Evolutionary conservation across 53 echinoderm and acorn worm genomes (phyloP).

Genomic region (Patiria pectinifera): DNA sequence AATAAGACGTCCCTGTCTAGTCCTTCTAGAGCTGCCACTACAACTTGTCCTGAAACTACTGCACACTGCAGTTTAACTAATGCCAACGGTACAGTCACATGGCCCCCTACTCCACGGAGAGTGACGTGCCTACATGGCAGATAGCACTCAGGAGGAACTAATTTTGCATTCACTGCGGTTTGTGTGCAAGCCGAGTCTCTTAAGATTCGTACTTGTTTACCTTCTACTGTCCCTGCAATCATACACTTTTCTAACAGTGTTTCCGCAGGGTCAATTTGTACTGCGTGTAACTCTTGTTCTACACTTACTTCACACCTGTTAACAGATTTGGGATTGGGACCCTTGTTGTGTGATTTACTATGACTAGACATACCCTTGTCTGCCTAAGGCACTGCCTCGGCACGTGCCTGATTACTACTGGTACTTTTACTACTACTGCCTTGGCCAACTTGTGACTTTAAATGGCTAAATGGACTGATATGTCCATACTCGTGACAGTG

Average conservation of each 20-base stretch:
- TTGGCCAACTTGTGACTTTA: background rate
- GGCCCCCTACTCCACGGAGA: background rate
- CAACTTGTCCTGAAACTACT: background rate
- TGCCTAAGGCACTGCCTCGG: no score
- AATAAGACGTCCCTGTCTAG: constrained; percentile 41
- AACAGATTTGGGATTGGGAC: background rate
- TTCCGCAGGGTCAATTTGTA: background rate
- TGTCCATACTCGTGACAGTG: background rate
- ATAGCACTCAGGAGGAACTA: constrained; percentile 26
- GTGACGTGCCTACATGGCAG: no score
- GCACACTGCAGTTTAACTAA: no score
- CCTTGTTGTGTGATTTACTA: background rate
- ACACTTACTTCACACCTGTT: constrained; percentile 10
- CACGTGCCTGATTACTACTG: background rate
- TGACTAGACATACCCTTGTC: background rate
- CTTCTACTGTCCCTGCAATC: background rate
- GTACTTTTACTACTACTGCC: background rate
- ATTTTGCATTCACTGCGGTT: constrained; percentile 7
- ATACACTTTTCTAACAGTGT: no score
- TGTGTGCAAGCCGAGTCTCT: constrained; percentile 49
- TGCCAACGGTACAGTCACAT: constrained; percentile 2
- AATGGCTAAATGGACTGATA: background rate
- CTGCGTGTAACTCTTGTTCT: background rate
- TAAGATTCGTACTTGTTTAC: constrained; percentile 28
- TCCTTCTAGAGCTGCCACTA: constrained; percentile 40